Evolutionary conservation across 2,113 vertebrate species (phyloP).

Genomic region (Herpetotheres cachinnans): DNA sequence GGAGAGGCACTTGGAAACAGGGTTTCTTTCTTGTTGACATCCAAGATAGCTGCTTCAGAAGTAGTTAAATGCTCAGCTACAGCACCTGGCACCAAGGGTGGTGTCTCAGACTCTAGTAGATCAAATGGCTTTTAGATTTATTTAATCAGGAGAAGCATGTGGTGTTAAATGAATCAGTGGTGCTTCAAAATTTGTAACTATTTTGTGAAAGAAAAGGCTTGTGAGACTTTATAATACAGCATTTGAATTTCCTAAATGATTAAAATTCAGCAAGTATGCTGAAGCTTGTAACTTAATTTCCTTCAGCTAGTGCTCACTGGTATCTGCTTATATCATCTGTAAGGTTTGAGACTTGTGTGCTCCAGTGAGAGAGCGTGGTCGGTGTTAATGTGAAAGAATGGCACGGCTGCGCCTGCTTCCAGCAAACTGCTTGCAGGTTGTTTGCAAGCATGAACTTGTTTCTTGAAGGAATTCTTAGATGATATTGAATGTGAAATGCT

Average conservation of each 20-base stretch:
- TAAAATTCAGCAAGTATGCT: background rate
- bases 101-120: background rate
- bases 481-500: background rate
- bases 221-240: background rate
- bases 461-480: background rate
- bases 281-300: background rate
- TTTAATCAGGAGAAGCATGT: too few relatives aligned
- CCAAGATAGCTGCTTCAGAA: background rate
- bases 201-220: background rate
- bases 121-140: background rate
- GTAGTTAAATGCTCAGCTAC: fast-evolving
- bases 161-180: background rate
- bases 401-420: fast-evolving
- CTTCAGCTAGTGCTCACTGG: background rate
- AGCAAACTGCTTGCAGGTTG: background rate
- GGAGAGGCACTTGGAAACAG: background rate
- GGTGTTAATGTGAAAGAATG: background rate
- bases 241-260: background rate
- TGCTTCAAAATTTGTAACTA: background rate
- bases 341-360: background rate
- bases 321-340: background rate
- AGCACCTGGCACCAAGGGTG: fast-evolving
- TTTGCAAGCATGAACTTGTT: too few relatives aligned
- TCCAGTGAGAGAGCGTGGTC: fast-evolving
- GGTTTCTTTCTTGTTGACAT: background rate